Base-by-base conservation (phyloP, 2,888 invertebrate genomes). In the Cybosia mesomella region DNA sequence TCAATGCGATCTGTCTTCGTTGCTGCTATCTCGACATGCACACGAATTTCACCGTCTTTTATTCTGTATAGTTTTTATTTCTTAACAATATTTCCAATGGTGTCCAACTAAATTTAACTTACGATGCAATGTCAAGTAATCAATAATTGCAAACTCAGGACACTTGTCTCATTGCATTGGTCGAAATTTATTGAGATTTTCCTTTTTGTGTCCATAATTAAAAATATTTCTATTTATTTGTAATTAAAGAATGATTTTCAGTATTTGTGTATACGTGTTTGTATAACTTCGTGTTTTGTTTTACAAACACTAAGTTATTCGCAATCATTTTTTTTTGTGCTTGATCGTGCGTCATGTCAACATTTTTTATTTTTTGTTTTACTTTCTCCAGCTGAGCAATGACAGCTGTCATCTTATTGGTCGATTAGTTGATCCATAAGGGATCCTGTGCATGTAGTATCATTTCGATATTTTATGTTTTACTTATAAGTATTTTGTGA, bases 401-500 rank as follows among this genome's bases (percentile, higher is more conserved):
- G 49, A 76, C 3, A 4, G 64, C 61, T 58, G 39, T 49, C 67
- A 49, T 62, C 49, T 39, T n/a, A 58, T 49, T 43, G 61, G 58
- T 69, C 67, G 68, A 68, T 73, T 72, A 59, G 59, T 67, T 55
- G 13, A 43, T 67, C 70, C 24, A 13, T 57, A 64, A 70, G 43
- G 66, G 61, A 64, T 59, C 58, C 53, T 68, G 74, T 72, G 72
- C 67, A 61, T 74, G 49, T 78, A 76, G 82, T 74, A 72, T 74
- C 71, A 76, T 78, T 74, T 79, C 43, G 67, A 70, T 72, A 69
- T 80, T 70, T 69, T 79, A 68, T 70, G 76, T 73, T 76, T 79
- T 73, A 49, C 43, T 70, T 79, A 67, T 74, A 84, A 83, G 84
- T 83, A 82, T 83, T 80, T 83, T 83, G 80, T 83, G 83, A 83